Base-by-base conservation (phyloP, 2,113 vertebrate species). In the Thinocorus orbignyianus region DNA sequence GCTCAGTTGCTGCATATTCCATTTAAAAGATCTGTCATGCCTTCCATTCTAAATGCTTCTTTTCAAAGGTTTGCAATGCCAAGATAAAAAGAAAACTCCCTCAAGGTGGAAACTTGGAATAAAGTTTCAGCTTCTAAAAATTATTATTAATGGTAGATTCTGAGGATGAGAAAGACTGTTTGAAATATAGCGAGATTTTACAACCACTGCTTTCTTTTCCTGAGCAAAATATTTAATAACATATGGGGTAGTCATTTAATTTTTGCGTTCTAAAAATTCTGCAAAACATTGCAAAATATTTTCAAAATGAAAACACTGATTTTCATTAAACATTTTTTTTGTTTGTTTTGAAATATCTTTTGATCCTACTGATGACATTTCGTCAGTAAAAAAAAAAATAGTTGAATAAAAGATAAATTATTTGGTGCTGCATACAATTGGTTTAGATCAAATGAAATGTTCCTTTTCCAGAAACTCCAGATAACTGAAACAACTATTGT, bases 51-150 rank as follows among this genome's bases (percentile, higher is more conserved):
- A 93, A 96, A 92, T 93, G 80, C 70, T 86, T 93, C 86, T 51
- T 88, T 96, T 87, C 86, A 90, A 81, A 83, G 91, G 44, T 95
- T 86, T 93, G 46, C 76, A 85, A 78, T 92, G 39, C 81, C 86
- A 97, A 95, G 78, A 91, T 89, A 79, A 97, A 95, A 96, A 96
- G 92, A 96, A 93, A 97, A 93, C 73, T 92, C 93, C 96, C 86
- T 49, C 52, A 96, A 95, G 93, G 91, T 96, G 81, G 84, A 94
- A 94, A 91, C 66, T 92, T 85, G 78, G 84, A 95, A 91, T 94
- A 96, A 95, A 96, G 65, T 91, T 85, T 95, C 46, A 88, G 91
- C 84, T 76, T 91, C 87, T 93, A 90, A 95, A 96, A 93, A 95
- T 82, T 94, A 89, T 87, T 97, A 91, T 92, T 93, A 95, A 94